Base-by-base conservation (phyloP, 2,113 vertebrate species). In the Galeopterus variegatus region DNA sequence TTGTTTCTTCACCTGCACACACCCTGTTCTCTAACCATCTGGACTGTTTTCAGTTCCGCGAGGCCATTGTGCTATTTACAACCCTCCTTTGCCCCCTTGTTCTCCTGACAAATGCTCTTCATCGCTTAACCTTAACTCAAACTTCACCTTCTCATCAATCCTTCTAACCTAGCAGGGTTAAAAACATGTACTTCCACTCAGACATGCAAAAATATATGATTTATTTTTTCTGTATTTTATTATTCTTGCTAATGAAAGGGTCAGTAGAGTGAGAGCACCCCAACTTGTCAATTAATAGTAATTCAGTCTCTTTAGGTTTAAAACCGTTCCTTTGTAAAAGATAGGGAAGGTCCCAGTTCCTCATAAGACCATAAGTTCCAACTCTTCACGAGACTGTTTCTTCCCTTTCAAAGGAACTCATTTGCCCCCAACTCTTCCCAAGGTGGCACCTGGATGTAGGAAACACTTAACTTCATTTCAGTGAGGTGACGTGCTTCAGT, bases 311-410 rank as follows among this genome's bases (percentile, higher is more conserved):
- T 70, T 93, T 52, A 64, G 72, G 24, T 81, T 94, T 75, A 67
- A 93, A 92, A n/a, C 10, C 45, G 13, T 54, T 76, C 19, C 58
- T 85, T 90, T 94, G 60, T 65, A n/a, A 69, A 90, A 93, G n/a
- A 48, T 3, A 48, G 36, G 14, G 23, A 93, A 48, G 28, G 10
- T 54, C 82, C 73, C 19, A 80, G 17, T 12, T 86, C 52, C 65
- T 70, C 67, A 31, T 11, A 15, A 90, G 36, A 58, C 26, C 23
- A 11, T 3, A 72, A 70, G 45, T 50, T 50, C 41, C 41, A 48
- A 6, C 36, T 15, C 64, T 48, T 84, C 56, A 73, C 31, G 15
- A 33, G 48, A 65, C 10, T 8, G 2, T 56, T 69, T 76, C 48
- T 93, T 91, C 18, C 56, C 45, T 76, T 48, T 45, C 8, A 23